These are phyloP conservation scores for Rhingia rostrata DNA, from an alignment of 2,888 invertebrate genomes.

Conservation along the genomic window DNA sequence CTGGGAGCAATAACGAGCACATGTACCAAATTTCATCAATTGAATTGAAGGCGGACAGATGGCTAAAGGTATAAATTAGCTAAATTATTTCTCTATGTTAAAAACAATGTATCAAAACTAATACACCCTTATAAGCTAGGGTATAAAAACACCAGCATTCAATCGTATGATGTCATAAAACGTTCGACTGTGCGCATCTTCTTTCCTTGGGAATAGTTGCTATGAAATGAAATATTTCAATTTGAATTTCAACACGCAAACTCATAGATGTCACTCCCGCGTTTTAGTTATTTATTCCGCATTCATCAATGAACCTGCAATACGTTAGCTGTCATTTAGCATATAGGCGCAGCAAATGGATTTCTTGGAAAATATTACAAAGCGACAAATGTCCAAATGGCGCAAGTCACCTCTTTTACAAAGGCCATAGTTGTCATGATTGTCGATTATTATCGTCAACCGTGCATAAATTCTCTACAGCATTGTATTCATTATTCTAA, in stretches of 20 bases:
- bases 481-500: constrained; percentile 2
- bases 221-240: constrained; percentile 38
- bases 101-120: too few species aligned
- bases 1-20: too few species aligned
- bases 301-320: constrained; percentile 45
- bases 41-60: too few species aligned
- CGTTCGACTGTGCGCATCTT: constrained; percentile 4
- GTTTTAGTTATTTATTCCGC: constrained; percentile 59
- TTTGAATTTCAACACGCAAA: constrained; percentile 52
- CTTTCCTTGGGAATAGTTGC: neutral
- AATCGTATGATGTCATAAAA: neutral
- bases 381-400: constrained; percentile 38
- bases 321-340: constrained; percentile 16
- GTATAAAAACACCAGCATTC: neutral
- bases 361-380: constrained; percentile 44
- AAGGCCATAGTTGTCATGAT: constrained; percentile 22
- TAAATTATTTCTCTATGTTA: too few species aligned
- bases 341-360: constrained; percentile 8
- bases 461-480: neutral
- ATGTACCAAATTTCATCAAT: too few species aligned
- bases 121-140: too few species aligned
- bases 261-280: constrained; percentile 57
- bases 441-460: neutral
- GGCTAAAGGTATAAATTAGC: too few species aligned
- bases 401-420: constrained; percentile 3